These are phyloP conservation scores for Petrosia ficiformis DNA, from an alignment of 37 sponge, comb jelly and placozoan genomes.

Conservation along the genomic window DNA sequence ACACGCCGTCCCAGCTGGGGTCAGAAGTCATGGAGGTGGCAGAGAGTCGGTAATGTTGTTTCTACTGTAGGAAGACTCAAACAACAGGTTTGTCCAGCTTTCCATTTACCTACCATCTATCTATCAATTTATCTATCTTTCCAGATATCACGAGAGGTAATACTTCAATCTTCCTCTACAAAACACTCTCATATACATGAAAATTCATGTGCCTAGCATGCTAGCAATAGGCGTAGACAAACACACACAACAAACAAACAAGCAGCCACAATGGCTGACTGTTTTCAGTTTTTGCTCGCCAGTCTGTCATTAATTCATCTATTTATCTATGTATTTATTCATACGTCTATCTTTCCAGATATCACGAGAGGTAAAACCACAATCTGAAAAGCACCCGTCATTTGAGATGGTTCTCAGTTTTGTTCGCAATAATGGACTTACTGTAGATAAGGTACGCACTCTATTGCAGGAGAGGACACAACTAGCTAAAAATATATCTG, in stretches of 20 bases:
- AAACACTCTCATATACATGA: not conserved
- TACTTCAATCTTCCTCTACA: not conserved
- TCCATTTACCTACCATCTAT: not conserved
- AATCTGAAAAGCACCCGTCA: slow-evolving; percentile 47
- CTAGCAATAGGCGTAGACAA: too few relatives aligned
- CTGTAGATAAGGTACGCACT: slow-evolving; percentile 51
- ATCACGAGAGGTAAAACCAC: not conserved
- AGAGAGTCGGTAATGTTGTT: slow-evolving; percentile 36
- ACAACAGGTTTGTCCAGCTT: slow-evolving; percentile 26
- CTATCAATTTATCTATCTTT: not conserved
- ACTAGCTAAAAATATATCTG: slow-evolving; percentile 36
- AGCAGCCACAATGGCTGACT: too few relatives aligned
- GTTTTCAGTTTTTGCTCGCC: not conserved
- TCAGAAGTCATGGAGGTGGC: slow-evolving; percentile 37
- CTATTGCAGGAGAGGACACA: slow-evolving; percentile 55
- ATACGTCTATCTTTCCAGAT: not conserved
- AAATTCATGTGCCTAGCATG: too few relatives aligned
- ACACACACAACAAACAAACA: too few relatives aligned
- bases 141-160: not conserved
- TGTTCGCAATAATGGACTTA: slow-evolving; percentile 46
- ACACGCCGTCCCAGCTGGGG: slow-evolving; percentile 36
- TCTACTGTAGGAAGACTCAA: slow-evolving; percentile 39
- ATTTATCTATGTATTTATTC: not conserved
- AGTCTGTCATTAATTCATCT: too few relatives aligned
- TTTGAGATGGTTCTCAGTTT: slow-evolving; percentile 78